Base-by-base conservation (phyloP, 2,888 invertebrate species). In the Thelaira solivaga region DNA sequence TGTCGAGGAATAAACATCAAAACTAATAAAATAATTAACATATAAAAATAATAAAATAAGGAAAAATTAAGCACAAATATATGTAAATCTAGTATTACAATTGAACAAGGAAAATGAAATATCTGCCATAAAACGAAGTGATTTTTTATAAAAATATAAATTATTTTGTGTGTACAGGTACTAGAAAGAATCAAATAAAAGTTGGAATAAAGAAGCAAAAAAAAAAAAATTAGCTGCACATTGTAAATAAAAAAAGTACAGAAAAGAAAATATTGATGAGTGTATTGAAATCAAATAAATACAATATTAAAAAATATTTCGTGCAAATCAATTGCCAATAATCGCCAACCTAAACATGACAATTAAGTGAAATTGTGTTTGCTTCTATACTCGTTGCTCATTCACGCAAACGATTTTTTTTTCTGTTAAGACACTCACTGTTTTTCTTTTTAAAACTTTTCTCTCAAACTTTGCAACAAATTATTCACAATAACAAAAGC, bases 1-100 rank as follows among this genome's bases (percentile, higher is more conserved):
- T 74, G 74, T 61, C 16, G 59, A 67, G 51, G 51, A 51, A 67
- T 67, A 51, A 74, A 51, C 59, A 74, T 67, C 51, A 51, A 59
- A 36, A 65, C 57, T 26, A 73, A 41, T 22, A 41, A 47, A 7
- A 22, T 47, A 39, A 55, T 39, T 20, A 36, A 34, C 1, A 36
- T 22, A 43, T 45, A 8, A 47, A 24, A 39, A 11, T 34, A 22
- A 18, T 2, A 47, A 53, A 49, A 49, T 8, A 24, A 36, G 3
- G 36, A n/a, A 7, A 55, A 49, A 41, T 7, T 10, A 39, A 49
- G 57, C 39, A 59, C 49, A 73, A 65, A 51, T 47, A 76, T 20
- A 41, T 20, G 16, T 62, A 13, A 53, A 41, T 24, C 41, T 22
- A n/a, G 57, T 24, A 68, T 47, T 41, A 49, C n/a, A n/a, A n/a